phyloP scores from a whole-genome alignment of 2,113 vertebrate genomes.

The Nyctereutes procyonoides region DNA sequence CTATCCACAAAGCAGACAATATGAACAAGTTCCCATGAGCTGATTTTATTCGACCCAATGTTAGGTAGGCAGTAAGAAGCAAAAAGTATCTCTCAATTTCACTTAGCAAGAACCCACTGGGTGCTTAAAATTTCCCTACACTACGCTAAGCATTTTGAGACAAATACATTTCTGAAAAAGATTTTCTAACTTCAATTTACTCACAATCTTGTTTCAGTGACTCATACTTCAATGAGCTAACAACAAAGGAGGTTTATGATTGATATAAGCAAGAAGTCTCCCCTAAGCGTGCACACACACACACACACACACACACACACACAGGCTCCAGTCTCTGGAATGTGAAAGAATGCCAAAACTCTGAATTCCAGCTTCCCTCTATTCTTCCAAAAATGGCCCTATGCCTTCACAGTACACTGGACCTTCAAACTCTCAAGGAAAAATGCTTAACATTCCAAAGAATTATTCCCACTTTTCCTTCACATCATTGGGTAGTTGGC shows the following conservation, averaged over 20 bases:
- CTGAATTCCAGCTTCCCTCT: conserved; percentile 52
- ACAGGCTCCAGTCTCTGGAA: conserved; percentile 46
- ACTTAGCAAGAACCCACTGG: conserved; percentile 34
- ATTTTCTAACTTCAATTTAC: background rate
- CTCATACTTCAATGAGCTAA: conserved; percentile 50
- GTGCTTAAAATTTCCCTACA: conserved; percentile 43
- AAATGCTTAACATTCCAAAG: conserved; percentile 64
- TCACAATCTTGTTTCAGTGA: conserved; percentile 40
- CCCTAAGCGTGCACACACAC: too few relatives aligned
- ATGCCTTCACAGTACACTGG: conserved; percentile 45
- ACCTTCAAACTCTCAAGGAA: conserved; percentile 40
- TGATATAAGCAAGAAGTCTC: conserved; percentile 34
- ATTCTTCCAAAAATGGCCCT: conserved; percentile 73
- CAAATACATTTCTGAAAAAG: conserved; percentile 29
- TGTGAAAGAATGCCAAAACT: conserved; percentile 62
- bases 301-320: background rate
- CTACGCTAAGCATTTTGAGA: conserved; percentile 39
- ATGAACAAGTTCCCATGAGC: background rate
- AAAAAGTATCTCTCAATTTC: conserved; percentile 31
- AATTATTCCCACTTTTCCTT: conserved; percentile 52
- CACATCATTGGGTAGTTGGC: background rate
- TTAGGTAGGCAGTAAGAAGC: conserved; percentile 5
- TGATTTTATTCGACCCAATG: background rate
- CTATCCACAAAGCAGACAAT: background rate
- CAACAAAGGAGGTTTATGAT: conserved; percentile 43